Evolutionary conservation across 2,113 vertebrate species (phyloP), one percentile per base, ranked within the genome.

Genomic region (Abramis brama): DNA sequence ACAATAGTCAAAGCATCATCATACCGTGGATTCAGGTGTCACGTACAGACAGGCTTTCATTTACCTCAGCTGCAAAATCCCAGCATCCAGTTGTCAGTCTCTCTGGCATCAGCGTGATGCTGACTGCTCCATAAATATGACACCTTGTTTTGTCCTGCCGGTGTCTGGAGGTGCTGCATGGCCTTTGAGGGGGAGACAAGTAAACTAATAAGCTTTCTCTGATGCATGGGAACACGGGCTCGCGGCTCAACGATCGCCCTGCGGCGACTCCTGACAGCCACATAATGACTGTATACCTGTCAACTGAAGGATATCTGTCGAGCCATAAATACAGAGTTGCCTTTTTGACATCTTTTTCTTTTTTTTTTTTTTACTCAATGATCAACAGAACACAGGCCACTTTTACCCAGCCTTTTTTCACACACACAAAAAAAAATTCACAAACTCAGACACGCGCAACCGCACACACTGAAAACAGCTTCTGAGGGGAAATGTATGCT

Each of bases 201-300:
- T 94, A 95, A 95, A 93, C 93, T 94, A 95, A 95, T 95, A 94
- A 94, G 93, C 92, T 93, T 91, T 78, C 91, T 93, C 91, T 95
- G 94, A 94, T 94, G 93, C 94, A 94, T 94, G 95, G 92, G 94
- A 95, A 95, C 92, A 86, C 89, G 85, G 91, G 92, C 92, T 93
- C 88, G 87, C 89, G 87, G 88, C 92, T 92, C 91, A 90, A 88
- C 87, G 86, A 91, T 91, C 88, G 92, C 94, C 88, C 93, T 77
- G 89, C 66, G 93, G 94, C 93, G 91, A 94, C 94, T 93, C 90
- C 89, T 96, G 95, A 95, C 94, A 95, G 93, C 93, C 94, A 94
- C 94, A 95, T 95, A 96, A 96, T 95, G 94, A 95, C 94, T 94
- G 93, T 95, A 94, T 94, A 95, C 94, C 94, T 95, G 95, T 96